These are phyloP conservation scores for Drosophila oshimai DNA, from an alignment of 1,140 invertebrate species.

Conservation along the genomic window DNA sequence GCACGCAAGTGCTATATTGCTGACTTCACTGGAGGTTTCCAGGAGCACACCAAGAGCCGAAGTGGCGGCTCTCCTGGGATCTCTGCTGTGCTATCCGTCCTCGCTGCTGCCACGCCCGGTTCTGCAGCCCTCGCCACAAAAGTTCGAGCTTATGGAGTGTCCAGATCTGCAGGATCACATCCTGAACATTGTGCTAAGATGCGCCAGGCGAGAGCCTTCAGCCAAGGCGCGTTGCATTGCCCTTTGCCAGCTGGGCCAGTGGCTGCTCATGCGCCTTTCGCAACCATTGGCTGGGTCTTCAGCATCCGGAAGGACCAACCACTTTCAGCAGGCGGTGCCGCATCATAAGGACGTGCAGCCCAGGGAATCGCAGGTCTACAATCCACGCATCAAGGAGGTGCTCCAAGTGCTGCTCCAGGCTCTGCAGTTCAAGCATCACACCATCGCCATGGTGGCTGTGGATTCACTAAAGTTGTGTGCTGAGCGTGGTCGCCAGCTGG, in stretches of 20 bases:
- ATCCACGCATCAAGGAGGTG: constrained; percentile 91
- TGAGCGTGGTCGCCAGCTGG: constrained; percentile 69
- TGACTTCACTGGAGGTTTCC: constrained; percentile 90
- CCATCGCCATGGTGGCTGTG: constrained; percentile 78
- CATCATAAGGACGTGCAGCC: constrained; percentile 65
- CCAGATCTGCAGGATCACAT: constrained; percentile 90
- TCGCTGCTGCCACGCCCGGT: constrained; percentile 90
- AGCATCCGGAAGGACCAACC: background rate
- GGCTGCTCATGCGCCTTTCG: constrained; percentile 90
- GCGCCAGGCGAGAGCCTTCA: constrained; percentile 93
- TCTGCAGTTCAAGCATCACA: constrained; percentile 86
- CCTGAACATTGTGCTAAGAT: constrained; percentile 92
- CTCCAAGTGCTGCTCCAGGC: constrained; percentile 93
- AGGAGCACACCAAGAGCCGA: constrained; percentile 92
- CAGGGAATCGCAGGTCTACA: constrained; percentile 64
- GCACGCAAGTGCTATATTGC: constrained; percentile 93
- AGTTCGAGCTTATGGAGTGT: constrained; percentile 83
- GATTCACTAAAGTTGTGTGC: constrained; percentile 77
- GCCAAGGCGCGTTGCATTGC: constrained; percentile 95
- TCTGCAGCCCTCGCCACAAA: constrained; percentile 90
- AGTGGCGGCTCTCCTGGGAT: constrained; percentile 95
- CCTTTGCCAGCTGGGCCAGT: constrained; percentile 93
- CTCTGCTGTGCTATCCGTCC: constrained; percentile 91
- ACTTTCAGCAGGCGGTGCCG: constrained; percentile 72
- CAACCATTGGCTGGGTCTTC: constrained; percentile 81